Conservation (phyloP, 2,797 vertebrate species). For the Manis javanica region DNA sequence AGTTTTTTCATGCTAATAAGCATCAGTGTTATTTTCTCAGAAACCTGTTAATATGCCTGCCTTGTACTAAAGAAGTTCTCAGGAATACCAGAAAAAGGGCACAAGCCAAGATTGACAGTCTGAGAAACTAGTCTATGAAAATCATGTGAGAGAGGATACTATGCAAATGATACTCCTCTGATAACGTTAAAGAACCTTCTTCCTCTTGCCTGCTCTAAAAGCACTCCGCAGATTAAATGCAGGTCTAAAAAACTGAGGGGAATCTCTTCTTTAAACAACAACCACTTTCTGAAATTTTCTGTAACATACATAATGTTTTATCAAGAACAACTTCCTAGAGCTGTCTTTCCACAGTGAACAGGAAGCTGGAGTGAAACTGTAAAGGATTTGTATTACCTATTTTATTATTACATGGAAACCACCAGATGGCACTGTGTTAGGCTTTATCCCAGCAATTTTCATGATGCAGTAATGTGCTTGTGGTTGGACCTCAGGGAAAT, state of each 20-base stretch:
- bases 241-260: not conserved
- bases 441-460: not conserved
- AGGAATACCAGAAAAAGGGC: not conserved
- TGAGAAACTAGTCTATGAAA: not conserved
- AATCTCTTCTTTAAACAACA: not conserved
- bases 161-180: not conserved
- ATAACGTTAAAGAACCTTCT: not conserved
- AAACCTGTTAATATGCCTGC: not conserved
- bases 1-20: not conserved
- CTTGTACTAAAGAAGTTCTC: not conserved
- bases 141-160: not conserved
- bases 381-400: not conserved
- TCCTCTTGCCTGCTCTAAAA: not conserved
- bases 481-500: slow-evolving; percentile 40
- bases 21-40: not conserved
- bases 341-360: not conserved
- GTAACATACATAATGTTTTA: not conserved
- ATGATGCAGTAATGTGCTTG: not conserved
- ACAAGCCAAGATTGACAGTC: not conserved
- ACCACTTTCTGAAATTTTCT: not conserved
- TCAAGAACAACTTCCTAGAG: not conserved
- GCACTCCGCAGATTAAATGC: not conserved
- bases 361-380: not conserved
- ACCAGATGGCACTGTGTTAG: slow-evolving; percentile 33
- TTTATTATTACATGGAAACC: not conserved